Evolutionary conservation across 2,888 invertebrate species (phyloP), one percentile per base, ranked within the genome.

Genomic region (Eupeodes latifasciatus): DNA sequence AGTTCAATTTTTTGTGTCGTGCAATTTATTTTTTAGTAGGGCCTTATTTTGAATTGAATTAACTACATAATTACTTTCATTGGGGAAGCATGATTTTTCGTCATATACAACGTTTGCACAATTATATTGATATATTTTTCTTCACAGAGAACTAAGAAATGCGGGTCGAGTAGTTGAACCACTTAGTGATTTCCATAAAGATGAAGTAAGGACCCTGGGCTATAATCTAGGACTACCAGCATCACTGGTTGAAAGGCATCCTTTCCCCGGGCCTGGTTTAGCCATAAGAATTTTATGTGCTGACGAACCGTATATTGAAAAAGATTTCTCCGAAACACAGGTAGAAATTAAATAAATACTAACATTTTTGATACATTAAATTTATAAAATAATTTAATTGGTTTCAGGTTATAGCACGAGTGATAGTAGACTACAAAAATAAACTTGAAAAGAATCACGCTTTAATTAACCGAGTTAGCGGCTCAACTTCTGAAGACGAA

Each of bases 131-230:
- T 27, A 4, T 59, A 5, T 64, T 2, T 49, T 36, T 79, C 12
- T 40, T 1, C 81, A 34, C 81, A 93, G 98, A 90, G 94, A 96
- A 91, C 93, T 96, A 90, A 94, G 96, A 57, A 94, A 94, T 80
- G 95, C 96, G 81, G 98, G 99, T 12, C 95, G 98, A 77, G 99
- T 99, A 27, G 97, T 99, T 12, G 99, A 99, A 94, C 99, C 99
- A n/a, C 95, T 99, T 80, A 97, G 96, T 94, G 99, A 99, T 94
- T 99, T 99, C 93, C 99, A 99, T 94, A 99, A 99, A 94, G 99
- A 99, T 92, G 99, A 99, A 95, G 97, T 98, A 34, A 95, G 99
- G 82, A 95, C 95, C 81, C 94, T 99, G 89, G 99, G 99, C 74
- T 94, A 96, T 91, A 98, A 98, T 94, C 95, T 99, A 81, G 98